Percentiles rank a stretch among this genome's conserved stretches.
phyloP scores from a whole-genome alignment of 2,113 vertebrate species.

The Lutjanus erythropterus region DNA sequence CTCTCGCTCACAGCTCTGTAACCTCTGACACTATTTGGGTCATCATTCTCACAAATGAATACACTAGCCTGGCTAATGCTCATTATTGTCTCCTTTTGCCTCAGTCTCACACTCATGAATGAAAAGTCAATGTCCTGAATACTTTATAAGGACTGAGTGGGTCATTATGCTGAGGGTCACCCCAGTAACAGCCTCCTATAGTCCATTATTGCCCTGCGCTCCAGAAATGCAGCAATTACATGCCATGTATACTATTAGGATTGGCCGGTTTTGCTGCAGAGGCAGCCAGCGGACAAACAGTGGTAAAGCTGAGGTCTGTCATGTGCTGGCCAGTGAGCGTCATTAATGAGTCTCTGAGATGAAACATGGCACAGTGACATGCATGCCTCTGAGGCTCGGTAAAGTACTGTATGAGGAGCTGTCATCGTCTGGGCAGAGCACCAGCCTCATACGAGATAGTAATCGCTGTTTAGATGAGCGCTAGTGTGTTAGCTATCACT shows the following conservation, averaged over 20 bases:
- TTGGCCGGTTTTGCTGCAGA: slow-evolving; percentile 33
- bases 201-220: slow-evolving; percentile 34
- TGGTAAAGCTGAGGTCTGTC: slow-evolving; percentile 48
- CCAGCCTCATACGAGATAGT: slow-evolving; percentile 37
- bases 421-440: slow-evolving; percentile 51
- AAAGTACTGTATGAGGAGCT: slow-evolving; percentile 52
- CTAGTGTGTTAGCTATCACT: slow-evolving; percentile 33
- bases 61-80: slow-evolving; percentile 51
- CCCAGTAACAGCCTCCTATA: slow-evolving; percentile 47
- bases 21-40: slow-evolving; percentile 63
- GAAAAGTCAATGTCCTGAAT: slow-evolving; percentile 70
- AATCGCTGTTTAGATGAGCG: slow-evolving; percentile 42
- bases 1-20: slow-evolving; percentile 37
- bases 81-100: slow-evolving; percentile 64
- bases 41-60: slow-evolving; percentile 65
- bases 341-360: slow-evolving; percentile 59
- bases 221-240: slow-evolving; percentile 56
- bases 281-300: slow-evolving; percentile 49
- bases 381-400: slow-evolving; percentile 49
- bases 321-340: slow-evolving; percentile 44
- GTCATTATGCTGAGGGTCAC: slow-evolving; percentile 68
- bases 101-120: slow-evolving; percentile 52
- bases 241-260: slow-evolving; percentile 31
- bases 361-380: slow-evolving; percentile 62
- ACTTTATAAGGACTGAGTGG: slow-evolving; percentile 60